Conservation (phyloP, 2,113 vertebrate species). For the Oplegnathus fasciatus region DNA sequence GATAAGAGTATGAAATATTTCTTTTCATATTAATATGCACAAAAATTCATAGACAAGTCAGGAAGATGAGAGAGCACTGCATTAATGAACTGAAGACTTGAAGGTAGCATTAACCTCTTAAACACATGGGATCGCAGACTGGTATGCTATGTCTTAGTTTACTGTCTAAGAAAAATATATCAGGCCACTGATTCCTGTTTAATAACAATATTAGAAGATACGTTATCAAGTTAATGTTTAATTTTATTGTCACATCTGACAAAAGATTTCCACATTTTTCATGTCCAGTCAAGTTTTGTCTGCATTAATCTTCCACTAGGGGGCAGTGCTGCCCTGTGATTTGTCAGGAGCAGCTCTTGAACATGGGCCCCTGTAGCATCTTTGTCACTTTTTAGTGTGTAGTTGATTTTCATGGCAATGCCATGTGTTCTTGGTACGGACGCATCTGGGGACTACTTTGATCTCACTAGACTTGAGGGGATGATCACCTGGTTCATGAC, state of each 20-base stretch:
- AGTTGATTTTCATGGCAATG: constrained; percentile 3
- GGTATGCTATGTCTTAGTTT: background rate
- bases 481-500: constrained; percentile 16
- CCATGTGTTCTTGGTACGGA: background rate
- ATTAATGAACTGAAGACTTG: background rate
- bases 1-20: background rate
- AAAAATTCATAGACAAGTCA: background rate
- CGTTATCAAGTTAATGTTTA: background rate
- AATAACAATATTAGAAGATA: background rate
- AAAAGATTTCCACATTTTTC: background rate
- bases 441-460: background rate
- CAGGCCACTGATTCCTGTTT: background rate
- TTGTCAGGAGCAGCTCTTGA: background rate
- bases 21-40: background rate
- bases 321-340: constrained; percentile 39
- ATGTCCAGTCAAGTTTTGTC: background rate
- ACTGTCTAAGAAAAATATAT: background rate
- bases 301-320: constrained; percentile 41
- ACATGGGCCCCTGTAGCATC: background rate
- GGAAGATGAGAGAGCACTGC: background rate
- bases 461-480: background rate
- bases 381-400: constrained; percentile 7
- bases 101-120: background rate
- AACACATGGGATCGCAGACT: background rate
- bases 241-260: background rate